phyloP scores from a whole-genome alignment of 2,888 invertebrate species.

The Troides helena region DNA sequence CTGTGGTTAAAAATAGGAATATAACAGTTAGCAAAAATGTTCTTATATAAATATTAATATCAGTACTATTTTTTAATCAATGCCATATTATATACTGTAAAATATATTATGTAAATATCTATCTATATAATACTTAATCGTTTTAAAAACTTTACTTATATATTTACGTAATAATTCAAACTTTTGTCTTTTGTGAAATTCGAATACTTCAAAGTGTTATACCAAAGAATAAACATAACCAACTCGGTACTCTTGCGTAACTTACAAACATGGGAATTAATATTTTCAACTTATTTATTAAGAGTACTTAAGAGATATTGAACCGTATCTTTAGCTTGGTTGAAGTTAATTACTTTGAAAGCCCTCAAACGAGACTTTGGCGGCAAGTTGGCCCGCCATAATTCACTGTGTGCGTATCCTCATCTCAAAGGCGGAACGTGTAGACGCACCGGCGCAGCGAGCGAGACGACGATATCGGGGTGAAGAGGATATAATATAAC shows the following conservation, averaged over 20 bases:
- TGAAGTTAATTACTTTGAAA: conserved; percentile 75
- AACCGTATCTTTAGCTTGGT: conserved; percentile 69
- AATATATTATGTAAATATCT: too few relatives aligned
- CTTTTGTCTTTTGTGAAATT: conserved; percentile 17
- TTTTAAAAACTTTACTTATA: neutral
- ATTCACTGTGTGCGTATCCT: conserved; percentile 66
- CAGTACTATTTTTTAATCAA: too few relatives aligned
- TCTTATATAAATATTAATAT: too few relatives aligned
- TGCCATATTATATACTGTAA: too few relatives aligned
- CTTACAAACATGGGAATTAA: conserved; percentile 39
- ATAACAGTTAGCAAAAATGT: too few relatives aligned
- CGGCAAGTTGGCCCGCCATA: conserved; percentile 69
- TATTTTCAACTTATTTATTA: conserved; percentile 41
- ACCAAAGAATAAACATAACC: conserved; percentile 35
- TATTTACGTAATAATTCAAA: neutral
- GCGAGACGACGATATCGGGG: conserved; percentile 43
- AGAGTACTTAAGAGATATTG: conserved; percentile 30
- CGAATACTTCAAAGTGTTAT: conserved; percentile 6
- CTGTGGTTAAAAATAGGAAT: too few relatives aligned
- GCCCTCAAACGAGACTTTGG: conserved; percentile 76
- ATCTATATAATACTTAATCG: too few relatives aligned
- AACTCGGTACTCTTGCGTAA: conserved; percentile 31
- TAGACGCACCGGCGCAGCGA: conserved; percentile 74
- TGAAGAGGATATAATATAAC: conserved; percentile 39
- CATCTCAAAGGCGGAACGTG: conserved; percentile 57